Evolutionary conservation across 2,888 invertebrate species (phyloP).

Genomic region (Tridacna gigas): DNA sequence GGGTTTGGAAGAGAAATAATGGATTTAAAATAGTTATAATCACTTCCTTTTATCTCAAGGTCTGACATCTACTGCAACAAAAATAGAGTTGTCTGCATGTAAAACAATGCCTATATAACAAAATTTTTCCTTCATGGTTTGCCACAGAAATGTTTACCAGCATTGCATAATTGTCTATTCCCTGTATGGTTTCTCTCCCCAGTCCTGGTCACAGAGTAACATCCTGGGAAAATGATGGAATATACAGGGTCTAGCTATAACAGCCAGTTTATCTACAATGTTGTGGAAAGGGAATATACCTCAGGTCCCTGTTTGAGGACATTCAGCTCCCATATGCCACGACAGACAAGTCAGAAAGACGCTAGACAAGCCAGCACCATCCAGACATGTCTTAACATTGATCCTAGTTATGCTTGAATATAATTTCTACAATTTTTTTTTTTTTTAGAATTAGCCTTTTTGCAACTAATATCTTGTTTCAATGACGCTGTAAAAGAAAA

Average conservation of each 20-base stretch:
- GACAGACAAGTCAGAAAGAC: constrained; percentile 16
- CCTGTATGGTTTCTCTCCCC: constrained; percentile 79
- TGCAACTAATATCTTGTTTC: no score
- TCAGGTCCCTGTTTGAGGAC: constrained; percentile 65
- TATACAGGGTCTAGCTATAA: constrained; percentile 71
- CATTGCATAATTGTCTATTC: constrained; percentile 53
- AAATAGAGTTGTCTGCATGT: no score
- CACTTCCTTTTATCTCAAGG: no score
- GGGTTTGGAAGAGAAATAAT: no score
- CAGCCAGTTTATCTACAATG: constrained; percentile 73
- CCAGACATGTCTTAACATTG: constrained; percentile 21
- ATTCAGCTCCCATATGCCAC: constrained; percentile 71
- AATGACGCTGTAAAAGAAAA: no score
- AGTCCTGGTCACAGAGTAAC: constrained; percentile 71
- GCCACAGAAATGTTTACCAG: no score
- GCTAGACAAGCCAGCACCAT: constrained; percentile 28
- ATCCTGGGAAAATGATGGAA: constrained; percentile 72
- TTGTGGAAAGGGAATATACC: constrained; percentile 78
- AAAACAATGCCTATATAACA: no score
- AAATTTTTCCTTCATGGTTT: no score
- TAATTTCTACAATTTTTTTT: neutral
- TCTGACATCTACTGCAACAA: no score
- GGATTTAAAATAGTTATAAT: no score
- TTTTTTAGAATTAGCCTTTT: no score
- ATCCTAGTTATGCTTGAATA: neutral